Conservation (phyloP, 2,797 vertebrate genomes). For the Gila robusta region DNA sequence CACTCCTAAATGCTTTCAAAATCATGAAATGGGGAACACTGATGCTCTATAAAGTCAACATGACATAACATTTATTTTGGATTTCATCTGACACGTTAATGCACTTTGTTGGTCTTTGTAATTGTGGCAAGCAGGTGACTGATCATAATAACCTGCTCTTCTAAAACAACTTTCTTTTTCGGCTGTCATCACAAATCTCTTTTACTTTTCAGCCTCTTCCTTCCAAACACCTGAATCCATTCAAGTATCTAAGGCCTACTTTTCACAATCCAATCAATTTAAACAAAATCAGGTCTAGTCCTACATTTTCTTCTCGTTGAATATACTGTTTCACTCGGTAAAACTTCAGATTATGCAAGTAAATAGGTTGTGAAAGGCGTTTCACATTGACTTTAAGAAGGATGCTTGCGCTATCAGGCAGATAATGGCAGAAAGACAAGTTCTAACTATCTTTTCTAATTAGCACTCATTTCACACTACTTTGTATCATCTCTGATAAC, state of each 20-base stretch:
- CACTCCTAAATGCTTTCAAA: neutral
- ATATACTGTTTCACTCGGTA: neutral
- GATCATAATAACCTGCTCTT: neutral
- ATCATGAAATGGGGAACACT: neutral
- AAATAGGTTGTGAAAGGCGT: neutral
- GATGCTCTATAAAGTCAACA: neutral
- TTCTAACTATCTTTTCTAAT: conserved; percentile 46
- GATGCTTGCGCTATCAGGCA: neutral
- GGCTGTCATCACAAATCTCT: neutral
- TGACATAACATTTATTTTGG: neutral
- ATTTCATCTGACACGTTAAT: neutral
- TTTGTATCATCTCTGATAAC: neutral
- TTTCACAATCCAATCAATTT: neutral
- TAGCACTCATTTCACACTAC: conserved; percentile 32
- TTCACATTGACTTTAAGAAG: neutral
- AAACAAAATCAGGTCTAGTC: neutral
- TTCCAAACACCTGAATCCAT: neutral
- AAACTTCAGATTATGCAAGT: neutral
- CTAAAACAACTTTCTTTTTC: neutral
- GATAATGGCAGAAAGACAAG: conserved; percentile 39
- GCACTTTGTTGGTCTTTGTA: neutral
- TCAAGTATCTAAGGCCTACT: neutral
- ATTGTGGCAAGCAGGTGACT: neutral
- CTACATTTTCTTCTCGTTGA: neutral
- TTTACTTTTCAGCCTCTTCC: neutral